phyloP scores from a whole-genome alignment of 2,113 vertebrate genomes.

The Psettodes erumei region DNA sequence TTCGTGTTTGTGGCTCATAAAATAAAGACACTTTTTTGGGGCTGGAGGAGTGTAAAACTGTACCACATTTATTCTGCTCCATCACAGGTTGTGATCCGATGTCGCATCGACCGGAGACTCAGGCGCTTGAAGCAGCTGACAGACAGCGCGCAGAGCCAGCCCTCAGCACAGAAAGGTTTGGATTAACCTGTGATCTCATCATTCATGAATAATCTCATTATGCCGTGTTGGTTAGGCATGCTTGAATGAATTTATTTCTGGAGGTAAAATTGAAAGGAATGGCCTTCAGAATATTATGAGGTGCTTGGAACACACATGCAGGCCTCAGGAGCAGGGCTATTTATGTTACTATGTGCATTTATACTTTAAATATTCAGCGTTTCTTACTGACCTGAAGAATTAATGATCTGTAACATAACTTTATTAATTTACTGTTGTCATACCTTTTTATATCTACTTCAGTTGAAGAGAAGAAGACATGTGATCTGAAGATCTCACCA shows the following conservation, averaged over 20 bases:
- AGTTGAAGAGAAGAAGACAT: slow-evolving; percentile 49
- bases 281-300: slow-evolving; percentile 22
- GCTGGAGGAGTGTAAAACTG: too few species aligned
- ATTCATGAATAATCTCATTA: slow-evolving; percentile 41
- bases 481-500: slow-evolving; percentile 61
- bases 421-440: not conserved
- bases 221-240: slow-evolving; percentile 20
- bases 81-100: slow-evolving; percentile 82
- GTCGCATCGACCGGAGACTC: slow-evolving; percentile 83
- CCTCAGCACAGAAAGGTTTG: slow-evolving; percentile 55
- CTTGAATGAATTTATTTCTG: slow-evolving; percentile 44
- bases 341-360: slow-evolving; percentile 2
- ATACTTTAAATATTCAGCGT: too few species aligned
- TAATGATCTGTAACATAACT: not conserved
- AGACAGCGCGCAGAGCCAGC: slow-evolving; percentile 19
- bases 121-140: slow-evolving; percentile 72
- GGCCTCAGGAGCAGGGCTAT: slow-evolving; percentile 10
- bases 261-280: slow-evolving; percentile 28
- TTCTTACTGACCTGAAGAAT: slow-evolving; percentile 6
- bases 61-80: not conserved
- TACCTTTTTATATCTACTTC: slow-evolving; percentile 6
- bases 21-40: too few species aligned
- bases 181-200: slow-evolving; percentile 28
- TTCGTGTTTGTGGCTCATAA: too few species aligned
- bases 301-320: slow-evolving; percentile 19